phyloP scores from a whole-genome alignment of 2,888 invertebrate species.

The Torymus tubicola region DNA sequence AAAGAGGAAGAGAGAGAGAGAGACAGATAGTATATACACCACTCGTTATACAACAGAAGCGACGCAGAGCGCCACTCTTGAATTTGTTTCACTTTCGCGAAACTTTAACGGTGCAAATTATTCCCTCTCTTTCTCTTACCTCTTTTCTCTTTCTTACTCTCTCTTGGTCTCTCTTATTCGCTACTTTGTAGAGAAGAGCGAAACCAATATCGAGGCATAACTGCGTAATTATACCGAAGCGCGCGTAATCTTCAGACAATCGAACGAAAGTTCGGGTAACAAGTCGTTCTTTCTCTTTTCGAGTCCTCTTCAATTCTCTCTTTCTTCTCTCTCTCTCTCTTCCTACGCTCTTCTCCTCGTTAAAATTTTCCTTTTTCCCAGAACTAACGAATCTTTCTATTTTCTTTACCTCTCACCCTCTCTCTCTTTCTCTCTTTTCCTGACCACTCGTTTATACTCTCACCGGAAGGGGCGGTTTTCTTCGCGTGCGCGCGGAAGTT shows the following conservation, averaged over 20 bases:
- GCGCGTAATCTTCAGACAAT: slow-evolving; percentile 28
- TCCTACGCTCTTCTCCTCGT: slow-evolving; percentile 19
- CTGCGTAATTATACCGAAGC: slow-evolving; percentile 20
- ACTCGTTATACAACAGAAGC: slow-evolving; percentile 29
- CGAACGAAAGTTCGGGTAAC: slow-evolving; percentile 38
- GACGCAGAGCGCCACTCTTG: slow-evolving; percentile 10
- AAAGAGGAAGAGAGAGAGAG: background rate
- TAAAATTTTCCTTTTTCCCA: slow-evolving; percentile 35
- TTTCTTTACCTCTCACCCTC: too few species aligned
- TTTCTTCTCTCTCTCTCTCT: background rate
- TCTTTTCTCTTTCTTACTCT: background rate
- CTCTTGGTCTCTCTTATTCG: background rate
- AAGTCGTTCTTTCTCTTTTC: slow-evolving; percentile 3
- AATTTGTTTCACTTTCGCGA: slow-evolving; percentile 25
- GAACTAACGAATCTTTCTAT: slow-evolving; percentile 12
- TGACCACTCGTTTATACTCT: slow-evolving; percentile 17
- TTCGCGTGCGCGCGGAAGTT: background rate
- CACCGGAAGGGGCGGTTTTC: background rate
- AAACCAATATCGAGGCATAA: slow-evolving; percentile 17
- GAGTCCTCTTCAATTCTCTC: slow-evolving; percentile 19
- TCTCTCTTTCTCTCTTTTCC: background rate
- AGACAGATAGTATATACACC: background rate
- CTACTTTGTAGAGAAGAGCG: background rate
- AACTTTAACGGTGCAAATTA: slow-evolving; percentile 27
- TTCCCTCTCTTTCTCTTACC: background rate